These are phyloP conservation scores for Drosophila mayri DNA, from an alignment of 1,140 invertebrate species.

Conservation along the genomic window DNA sequence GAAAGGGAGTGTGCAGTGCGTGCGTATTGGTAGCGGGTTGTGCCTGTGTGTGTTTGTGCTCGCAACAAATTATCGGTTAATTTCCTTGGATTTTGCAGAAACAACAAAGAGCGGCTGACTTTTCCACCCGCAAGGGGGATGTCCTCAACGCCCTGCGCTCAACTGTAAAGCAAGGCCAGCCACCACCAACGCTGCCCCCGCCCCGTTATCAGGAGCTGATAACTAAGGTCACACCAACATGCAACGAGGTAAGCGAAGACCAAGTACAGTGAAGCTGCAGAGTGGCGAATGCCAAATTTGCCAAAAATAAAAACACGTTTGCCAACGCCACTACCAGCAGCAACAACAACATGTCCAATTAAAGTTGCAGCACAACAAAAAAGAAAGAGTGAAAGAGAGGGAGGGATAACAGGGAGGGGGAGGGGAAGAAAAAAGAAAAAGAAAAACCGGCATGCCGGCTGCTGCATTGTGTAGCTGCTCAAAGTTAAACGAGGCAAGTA, in stretches of 20 bases:
- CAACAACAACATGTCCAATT: slow-evolving; percentile 52
- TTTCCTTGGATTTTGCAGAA: slow-evolving; percentile 74
- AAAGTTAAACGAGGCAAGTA: slow-evolving; percentile 60
- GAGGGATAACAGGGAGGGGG: slow-evolving; percentile 5
- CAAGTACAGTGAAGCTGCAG: slow-evolving; percentile 7
- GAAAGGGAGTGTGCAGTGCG: slow-evolving; percentile 35
- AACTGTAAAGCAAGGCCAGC: slow-evolving; percentile 6
- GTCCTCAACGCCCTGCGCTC: slow-evolving; percentile 20
- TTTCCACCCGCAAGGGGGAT: slow-evolving; percentile 43
- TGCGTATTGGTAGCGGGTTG: slow-evolving; percentile 26
- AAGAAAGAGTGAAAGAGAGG: not conserved
- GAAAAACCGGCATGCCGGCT: slow-evolving; percentile 63
- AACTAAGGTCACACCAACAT: slow-evolving; percentile 50
- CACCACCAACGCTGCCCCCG: slow-evolving; percentile 13
- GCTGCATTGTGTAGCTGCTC: slow-evolving; percentile 59
- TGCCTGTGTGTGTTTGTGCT: slow-evolving; percentile 21
- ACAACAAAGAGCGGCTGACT: slow-evolving; percentile 58
- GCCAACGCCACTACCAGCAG: slow-evolving; percentile 61
- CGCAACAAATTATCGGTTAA: slow-evolving; percentile 78
- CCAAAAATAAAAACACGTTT: slow-evolving; percentile 72
- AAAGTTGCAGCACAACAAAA: slow-evolving; percentile 56
- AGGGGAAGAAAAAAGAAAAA: slow-evolving; percentile 16
- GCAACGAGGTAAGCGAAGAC: slow-evolving; percentile 60
- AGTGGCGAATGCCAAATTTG: slow-evolving; percentile 55
- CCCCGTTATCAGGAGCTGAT: slow-evolving; percentile 51